Evolutionary conservation across 2,113 vertebrate species (phyloP).

Genomic region (Platysternon megacephalum): DNA sequence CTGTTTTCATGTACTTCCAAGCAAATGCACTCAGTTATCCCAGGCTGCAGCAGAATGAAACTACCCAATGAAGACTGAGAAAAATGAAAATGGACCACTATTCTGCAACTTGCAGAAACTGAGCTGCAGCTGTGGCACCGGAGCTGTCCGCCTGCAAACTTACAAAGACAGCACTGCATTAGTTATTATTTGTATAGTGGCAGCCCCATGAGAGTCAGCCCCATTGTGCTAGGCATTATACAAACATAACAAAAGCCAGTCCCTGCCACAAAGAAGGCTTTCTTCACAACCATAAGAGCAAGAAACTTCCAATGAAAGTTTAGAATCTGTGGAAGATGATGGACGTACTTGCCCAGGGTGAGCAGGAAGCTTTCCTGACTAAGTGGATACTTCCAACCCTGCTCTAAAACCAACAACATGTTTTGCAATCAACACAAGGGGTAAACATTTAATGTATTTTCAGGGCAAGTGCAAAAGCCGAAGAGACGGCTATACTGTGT

Average conservation of each 20-base stretch:
- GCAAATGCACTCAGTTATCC: no score
- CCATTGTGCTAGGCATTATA: neutral
- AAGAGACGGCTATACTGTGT: neutral
- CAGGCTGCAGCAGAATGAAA: neutral
- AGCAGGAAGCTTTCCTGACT: neutral
- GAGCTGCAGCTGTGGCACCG: neutral
- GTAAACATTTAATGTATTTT: neutral
- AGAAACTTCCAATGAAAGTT: neutral
- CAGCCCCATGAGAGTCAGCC: neutral
- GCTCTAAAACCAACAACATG: rapidly evolving
- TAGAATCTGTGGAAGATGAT: neutral
- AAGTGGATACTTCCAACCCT: neutral
- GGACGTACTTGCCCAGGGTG: rapidly evolving
- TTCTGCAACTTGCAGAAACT: rapidly evolving
- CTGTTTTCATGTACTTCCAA: neutral
- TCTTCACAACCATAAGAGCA: neutral
- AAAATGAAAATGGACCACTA: neutral
- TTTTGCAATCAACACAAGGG: neutral
- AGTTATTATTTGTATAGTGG: neutral
- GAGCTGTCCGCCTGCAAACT: neutral
- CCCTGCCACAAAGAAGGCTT: neutral
- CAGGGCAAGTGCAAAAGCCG: neutral
- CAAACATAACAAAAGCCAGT: neutral
- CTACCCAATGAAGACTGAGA: neutral
- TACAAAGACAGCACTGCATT: neutral